phyloP scores from a whole-genome alignment of 1,140 invertebrate genomes.

The Bombus superbus region DNA sequence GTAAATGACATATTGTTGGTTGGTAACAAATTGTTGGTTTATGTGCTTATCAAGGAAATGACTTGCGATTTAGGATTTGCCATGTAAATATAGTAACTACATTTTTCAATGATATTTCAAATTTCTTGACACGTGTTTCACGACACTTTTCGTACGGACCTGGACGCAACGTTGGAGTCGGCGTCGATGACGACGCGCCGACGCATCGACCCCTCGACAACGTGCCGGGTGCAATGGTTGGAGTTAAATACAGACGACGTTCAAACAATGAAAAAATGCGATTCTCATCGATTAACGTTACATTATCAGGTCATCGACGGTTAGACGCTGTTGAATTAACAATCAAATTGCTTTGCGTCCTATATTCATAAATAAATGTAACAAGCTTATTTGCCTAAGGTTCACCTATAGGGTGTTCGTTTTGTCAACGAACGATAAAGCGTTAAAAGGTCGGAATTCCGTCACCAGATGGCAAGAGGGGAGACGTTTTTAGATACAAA shows the following conservation, averaged over 20 bases:
- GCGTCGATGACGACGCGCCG: conserved; percentile 62
- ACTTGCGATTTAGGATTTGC: not conserved
- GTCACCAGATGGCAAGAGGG: conserved; percentile 27
- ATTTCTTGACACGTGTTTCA: not conserved
- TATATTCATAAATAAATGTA: not conserved
- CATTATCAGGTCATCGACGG: not conserved
- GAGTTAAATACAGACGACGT: not conserved
- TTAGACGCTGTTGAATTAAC: not conserved
- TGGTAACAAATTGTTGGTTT: not conserved
- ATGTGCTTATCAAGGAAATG: fast-evolving
- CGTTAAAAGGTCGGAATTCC: not conserved
- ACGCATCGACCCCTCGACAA: conserved; percentile 27
- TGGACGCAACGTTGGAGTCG: conserved; percentile 52
- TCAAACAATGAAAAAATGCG: not conserved
- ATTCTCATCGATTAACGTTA: not conserved
- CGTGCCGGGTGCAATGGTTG: conserved; percentile 7
- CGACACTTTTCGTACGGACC: conserved; percentile 36
- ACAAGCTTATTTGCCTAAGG: too few species aligned
- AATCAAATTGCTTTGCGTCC: not conserved
- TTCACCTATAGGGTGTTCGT: not conserved
- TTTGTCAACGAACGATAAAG: conserved; percentile 34
- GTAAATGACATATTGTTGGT: not conserved
- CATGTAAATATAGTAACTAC: not conserved
- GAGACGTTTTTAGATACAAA: not conserved
- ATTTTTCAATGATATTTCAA: not conserved